Evolutionary conservation across 2,888 invertebrate genomes (phyloP), one percentile per base, ranked within the genome.

Genomic region (Metacarcinus magister): DNA sequence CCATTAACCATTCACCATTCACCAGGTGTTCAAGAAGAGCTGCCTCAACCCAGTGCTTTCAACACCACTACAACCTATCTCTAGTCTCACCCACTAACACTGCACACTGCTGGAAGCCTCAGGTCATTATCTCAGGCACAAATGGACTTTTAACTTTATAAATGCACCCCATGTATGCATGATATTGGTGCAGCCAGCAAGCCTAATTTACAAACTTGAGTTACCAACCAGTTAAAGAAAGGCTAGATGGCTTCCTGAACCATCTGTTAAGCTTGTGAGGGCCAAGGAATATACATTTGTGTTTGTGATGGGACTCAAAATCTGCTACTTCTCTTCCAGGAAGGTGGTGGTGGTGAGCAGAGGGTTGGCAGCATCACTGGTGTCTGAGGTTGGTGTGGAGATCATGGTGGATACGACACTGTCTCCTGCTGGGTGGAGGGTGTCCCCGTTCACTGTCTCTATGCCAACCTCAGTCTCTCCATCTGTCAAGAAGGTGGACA

Each of bases 351-450:
- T 96, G 95, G 87, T 95, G 67, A 96, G 93, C n/a, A 96, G 90
- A 19, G 96, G 96, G 89, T 96, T 96, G 89, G 96, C 95, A 2
- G 96, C 96, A n/a, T 96, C 96, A 94, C 96, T 96, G 39, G 96
- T 96, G 93, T 96, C 96, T 16, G 96, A 96, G 13, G 96, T 96
- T 19, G 96, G 96, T 5, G 96, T 96, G 87, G 96, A 92, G 39
- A 96, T 96, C 92, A 96, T 92, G 46, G 90, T 96, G 43, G 93
- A 94, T 4, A 96, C 82, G 5, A 95, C 67, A 4, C 93, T 28
- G 32, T 94, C 96, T 32, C 96, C 96, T n/a, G 90, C 92, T 2
- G 46, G 82, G 54, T 92, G 82, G 19, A 95, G 46, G 44, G 93
- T 94, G 39, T 93, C 96, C 16, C 67, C 67, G 32, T 90, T 96